These are phyloP conservation scores for Zoanthus gigantus DNA, from an alignment of 92 coral and sea anemone genomes.

Conservation along the genomic window DNA sequence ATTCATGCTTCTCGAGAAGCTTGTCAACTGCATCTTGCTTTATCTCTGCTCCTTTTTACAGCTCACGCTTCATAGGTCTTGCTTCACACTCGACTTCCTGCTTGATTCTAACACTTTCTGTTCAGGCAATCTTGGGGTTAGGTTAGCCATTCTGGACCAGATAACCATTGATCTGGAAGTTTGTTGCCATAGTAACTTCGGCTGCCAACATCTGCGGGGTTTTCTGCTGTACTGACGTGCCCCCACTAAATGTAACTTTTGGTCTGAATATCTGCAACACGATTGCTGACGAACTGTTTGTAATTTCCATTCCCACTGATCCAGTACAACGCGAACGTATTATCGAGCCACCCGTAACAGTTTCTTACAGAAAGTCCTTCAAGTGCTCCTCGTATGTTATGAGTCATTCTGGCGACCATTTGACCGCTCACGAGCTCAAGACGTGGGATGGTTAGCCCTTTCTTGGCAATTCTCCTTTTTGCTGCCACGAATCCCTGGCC, in stretches of 20 bases:
- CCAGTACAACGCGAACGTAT: conserved; percentile 34
- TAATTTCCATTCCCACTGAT: conserved; percentile 10
- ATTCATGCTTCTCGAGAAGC: not conserved
- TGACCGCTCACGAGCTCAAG: too few species aligned
- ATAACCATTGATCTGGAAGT: not conserved
- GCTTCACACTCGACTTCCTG: not conserved
- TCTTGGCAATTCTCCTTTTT: too few species aligned
- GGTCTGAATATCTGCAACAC: conserved; percentile 12
- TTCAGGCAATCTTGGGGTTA: not conserved
- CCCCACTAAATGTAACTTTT: not conserved
- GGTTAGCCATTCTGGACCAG: conserved; percentile 3
- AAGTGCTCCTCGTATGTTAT: not conserved
- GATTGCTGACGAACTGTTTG: conserved; percentile 6
- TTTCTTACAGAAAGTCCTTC: not conserved
- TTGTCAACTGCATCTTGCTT: not conserved
- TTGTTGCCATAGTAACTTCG: conserved; percentile 11
- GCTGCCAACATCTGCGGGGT: conserved; percentile 29
- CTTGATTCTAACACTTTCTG: not conserved
- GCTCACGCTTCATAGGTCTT: conserved; percentile 5
- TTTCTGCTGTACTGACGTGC: conserved; percentile 16
- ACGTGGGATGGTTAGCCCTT: too few species aligned
- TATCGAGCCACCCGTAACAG: conserved; percentile 25
- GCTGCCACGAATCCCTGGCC: too few species aligned
- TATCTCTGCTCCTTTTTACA: not conserved
- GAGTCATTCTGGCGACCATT: too few species aligned